These are phyloP conservation scores for Chaitophorus viminalis DNA, from an alignment of 2,888 invertebrate species.

Conservation along the genomic window DNA sequence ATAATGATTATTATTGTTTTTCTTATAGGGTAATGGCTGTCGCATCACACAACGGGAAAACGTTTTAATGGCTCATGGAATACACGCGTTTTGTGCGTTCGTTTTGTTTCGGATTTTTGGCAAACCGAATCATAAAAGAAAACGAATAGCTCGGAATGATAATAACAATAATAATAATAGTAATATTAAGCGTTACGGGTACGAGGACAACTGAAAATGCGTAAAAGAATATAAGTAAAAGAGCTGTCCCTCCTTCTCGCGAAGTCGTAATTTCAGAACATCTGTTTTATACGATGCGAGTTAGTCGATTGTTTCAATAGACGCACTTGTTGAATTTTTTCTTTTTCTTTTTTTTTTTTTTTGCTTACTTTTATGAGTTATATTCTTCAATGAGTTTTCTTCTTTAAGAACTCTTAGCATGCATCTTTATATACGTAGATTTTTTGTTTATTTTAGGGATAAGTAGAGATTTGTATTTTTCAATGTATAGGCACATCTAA, in stretches of 20 bases:
- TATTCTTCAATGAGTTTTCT: not conserved
- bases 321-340: slow-evolving; percentile 16
- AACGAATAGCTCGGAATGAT: slow-evolving; percentile 1
- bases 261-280: slow-evolving; percentile 12
- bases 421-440: not conserved
- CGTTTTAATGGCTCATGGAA: slow-evolving; percentile 2
- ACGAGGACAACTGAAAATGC: not conserved
- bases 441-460: not conserved
- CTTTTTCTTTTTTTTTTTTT: slow-evolving; percentile 32
- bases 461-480: not conserved
- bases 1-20: slow-evolving; percentile 7
- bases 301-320: slow-evolving; percentile 9
- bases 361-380: not conserved
- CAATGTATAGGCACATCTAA: too few relatives aligned
- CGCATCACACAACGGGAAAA: not conserved
- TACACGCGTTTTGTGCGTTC: not conserved
- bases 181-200: not conserved
- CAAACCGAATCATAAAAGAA: slow-evolving; percentile 8
- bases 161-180: slow-evolving; percentile 18
- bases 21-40: not conserved
- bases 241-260: not conserved
- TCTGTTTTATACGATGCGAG: not conserved
- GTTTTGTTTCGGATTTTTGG: not conserved
- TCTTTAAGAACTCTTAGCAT: not conserved
- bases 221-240: not conserved